Base-by-base conservation (phyloP, 2,113 vertebrate species). In the Tricholaema leucomelas region DNA sequence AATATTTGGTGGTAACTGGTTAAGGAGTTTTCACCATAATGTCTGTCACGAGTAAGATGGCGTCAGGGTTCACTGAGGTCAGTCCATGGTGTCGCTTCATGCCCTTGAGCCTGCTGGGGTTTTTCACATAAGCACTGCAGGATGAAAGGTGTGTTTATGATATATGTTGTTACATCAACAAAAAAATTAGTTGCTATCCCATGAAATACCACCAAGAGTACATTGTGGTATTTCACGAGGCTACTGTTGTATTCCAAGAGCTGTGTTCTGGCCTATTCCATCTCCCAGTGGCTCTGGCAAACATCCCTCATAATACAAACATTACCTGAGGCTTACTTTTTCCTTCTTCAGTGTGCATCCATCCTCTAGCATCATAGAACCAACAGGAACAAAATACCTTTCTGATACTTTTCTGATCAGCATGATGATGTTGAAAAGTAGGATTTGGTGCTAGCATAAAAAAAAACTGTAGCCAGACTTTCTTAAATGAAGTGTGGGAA, bases 251-350 rank as follows among this genome's bases (percentile, higher is more conserved):
- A 85, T 91, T 83, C 67, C n/a, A 65, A 77, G 30, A 48, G 72
- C 50, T 3, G 0, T 63, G 12, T 60, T 48, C 81, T 78, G 20
- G 46, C 70, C 66, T 60, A 0, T 61, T 85, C 31, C 42, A 59
- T 18, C 46, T 58, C 71, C 50, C 19, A 54, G 50, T 35, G 93
- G 42, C 48, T 75, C 40, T 6, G 2, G 15, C 3, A 2, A 67
- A 30, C 0, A 0, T 60, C 70, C 31, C 23, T 60, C 33, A 21
- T 5, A 15, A 28, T 16, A 23, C 2, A 0, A 24, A 25, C 16
- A 1, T 44, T 77, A 63, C 6, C 36, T 7, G 10, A 59, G 40
- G 18, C 4, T 9, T 38, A 15, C 75, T 83, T 94, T 44, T 15
- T 40, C 42, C 52, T 40, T 5, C 35, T 60, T 64, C 38, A 44